Conservation (phyloP, 1,140 invertebrate species). For the Drosophila varians region DNA sequence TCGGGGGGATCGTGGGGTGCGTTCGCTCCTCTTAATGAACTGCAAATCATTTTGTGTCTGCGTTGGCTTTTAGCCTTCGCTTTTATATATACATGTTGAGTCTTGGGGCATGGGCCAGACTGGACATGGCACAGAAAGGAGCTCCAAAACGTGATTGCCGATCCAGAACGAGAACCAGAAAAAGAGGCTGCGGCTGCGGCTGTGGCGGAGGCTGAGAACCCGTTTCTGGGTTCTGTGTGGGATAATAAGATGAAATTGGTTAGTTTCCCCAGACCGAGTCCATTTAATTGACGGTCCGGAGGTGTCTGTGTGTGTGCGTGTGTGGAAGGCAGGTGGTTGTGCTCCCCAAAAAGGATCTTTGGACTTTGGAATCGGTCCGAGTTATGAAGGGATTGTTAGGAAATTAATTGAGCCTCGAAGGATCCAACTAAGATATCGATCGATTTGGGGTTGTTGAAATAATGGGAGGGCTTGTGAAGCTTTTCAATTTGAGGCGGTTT, state of each 20-base stretch:
- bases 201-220: slow-evolving; percentile 49
- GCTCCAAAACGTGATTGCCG: slow-evolving; percentile 44
- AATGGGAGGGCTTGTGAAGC: slow-evolving; percentile 9
- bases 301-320: slow-evolving; percentile 19
- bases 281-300: slow-evolving; percentile 62
- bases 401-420: slow-evolving; percentile 33
- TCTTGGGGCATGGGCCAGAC: slow-evolving; percentile 28
- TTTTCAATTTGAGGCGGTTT: slow-evolving; percentile 26
- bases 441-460: slow-evolving; percentile 34
- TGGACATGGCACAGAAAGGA: slow-evolving; percentile 36
- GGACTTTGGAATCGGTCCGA: slow-evolving; percentile 31
- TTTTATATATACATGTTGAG: neutral
- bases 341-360: slow-evolving; percentile 11
- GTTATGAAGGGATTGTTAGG: slow-evolving; percentile 15
- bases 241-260: slow-evolving; percentile 70
- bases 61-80: slow-evolving; percentile 44
- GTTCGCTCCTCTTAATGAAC: slow-evolving; percentile 66
- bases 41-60: slow-evolving; percentile 75
- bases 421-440: slow-evolving; percentile 23
- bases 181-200: slow-evolving; percentile 50
- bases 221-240: slow-evolving; percentile 55
- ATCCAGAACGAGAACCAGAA: slow-evolving; percentile 32
- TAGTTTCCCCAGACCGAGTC: slow-evolving; percentile 32
- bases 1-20: slow-evolving; percentile 12
- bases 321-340: slow-evolving; percentile 34